Conservation (phyloP, 2,888 invertebrate species). For the Empis stercorea region DNA sequence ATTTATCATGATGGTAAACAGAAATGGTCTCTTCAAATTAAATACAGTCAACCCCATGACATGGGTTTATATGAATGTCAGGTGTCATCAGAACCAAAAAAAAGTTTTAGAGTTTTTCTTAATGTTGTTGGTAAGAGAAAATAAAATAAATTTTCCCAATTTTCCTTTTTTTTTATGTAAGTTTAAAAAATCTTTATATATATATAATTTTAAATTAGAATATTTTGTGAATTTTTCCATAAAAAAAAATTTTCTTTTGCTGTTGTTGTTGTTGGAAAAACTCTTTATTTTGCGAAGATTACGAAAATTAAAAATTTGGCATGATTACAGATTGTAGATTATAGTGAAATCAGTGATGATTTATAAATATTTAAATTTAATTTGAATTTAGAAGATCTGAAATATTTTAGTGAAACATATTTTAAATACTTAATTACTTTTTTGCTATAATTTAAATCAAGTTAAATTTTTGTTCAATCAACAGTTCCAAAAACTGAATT, state of each 20-base stretch:
- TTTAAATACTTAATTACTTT: too few relatives aligned
- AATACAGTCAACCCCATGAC: constrained; percentile 75
- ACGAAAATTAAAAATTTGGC: neutral
- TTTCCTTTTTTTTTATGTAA: too few relatives aligned
- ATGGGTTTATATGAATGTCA: constrained; percentile 88
- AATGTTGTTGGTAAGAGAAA: constrained; percentile 70
- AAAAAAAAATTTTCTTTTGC: neutral
- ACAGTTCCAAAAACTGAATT: constrained; percentile 85
- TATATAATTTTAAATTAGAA: too few relatives aligned
- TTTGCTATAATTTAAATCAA: too few relatives aligned
- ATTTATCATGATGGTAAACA: constrained; percentile 72
- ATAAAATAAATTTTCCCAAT: too few relatives aligned
- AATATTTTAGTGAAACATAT: too few relatives aligned
- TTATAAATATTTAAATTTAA: too few relatives aligned
- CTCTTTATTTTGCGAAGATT: neutral
- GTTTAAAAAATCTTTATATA: too few relatives aligned
- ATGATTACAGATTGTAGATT: neutral
- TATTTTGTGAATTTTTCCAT: neutral
- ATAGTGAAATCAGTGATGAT: too few relatives aligned
- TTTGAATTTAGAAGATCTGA: too few relatives aligned
- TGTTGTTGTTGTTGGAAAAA: neutral
- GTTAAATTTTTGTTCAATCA: too few relatives aligned
- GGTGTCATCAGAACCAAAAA: constrained; percentile 87
- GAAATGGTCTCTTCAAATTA: constrained; percentile 75
- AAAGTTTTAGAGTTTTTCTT: constrained; percentile 80